Base-by-base conservation (phyloP, 2,888 invertebrate species). In the Polyommatus icarus region DNA sequence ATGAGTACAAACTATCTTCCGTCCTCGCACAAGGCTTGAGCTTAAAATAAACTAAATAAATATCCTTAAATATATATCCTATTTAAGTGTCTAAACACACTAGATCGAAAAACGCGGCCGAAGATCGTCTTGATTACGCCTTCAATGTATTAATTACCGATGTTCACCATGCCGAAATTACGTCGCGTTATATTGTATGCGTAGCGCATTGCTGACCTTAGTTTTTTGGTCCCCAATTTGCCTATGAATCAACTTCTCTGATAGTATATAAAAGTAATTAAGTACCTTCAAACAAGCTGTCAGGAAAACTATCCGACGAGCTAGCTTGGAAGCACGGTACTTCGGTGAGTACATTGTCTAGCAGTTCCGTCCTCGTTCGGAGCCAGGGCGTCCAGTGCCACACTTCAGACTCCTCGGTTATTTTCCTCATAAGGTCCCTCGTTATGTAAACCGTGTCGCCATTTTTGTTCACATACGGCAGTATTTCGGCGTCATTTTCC, bases 301-400 rank as follows among this genome's bases (percentile, higher is more conserved):
- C 83, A 0, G 96, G 96, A 82, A 96, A 96, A 81, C 96, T 95
- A 0, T 95, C 93, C 8, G 93, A 85, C 0, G 96, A 95, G 79
- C 89, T 86, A 10, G 83, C 83, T 0, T 78, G 40, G 1, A 84
- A 36, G 76, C 90, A 90, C 0, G 81, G 82, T 0, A 86, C 79
- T 78, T 90, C 88, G 0, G 82, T 82, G 0, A 89, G 83, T 1
- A 90, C 80, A 50, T 89, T 86, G 4, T 90, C 88, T 0, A 86
- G 80, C 2, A 89, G 82, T 75, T 87, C 85, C 0, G 91, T 85
- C 79, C 91, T 87, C 2, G 92, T 91, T 10, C 89, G 84, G 57
- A 91, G 80, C 92, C 93, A 94, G 0, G 94, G 94, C n/a, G 85
- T 88, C 90, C 91, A 91, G 80, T 94, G 94, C 93, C 93, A 94